Evolutionary conservation across 2,888 invertebrate species (phyloP).

Genomic region (Unio delphinus): DNA sequence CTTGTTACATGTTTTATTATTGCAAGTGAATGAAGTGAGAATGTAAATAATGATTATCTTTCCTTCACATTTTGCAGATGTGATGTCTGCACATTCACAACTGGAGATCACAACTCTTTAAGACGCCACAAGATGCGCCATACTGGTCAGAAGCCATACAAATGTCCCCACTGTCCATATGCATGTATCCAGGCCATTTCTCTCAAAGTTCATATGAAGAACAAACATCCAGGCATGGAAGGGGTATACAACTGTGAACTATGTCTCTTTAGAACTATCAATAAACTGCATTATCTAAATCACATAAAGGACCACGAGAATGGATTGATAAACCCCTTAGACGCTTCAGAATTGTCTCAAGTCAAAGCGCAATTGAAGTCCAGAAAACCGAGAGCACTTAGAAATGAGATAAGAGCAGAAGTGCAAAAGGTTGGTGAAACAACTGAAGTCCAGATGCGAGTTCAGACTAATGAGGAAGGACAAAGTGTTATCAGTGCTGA

Average conservation of each 20-base stretch:
- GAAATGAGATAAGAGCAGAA: slow-evolving; percentile 10
- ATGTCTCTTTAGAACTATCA: slow-evolving; percentile 75
- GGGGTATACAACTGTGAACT: slow-evolving; percentile 55
- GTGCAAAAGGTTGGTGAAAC: slow-evolving; percentile 7
- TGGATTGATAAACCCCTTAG: slow-evolving; percentile 61
- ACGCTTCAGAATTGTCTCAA: too few relatives aligned
- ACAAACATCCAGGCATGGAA: slow-evolving; percentile 80
- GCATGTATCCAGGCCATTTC: slow-evolving; percentile 83
- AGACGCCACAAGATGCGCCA: slow-evolving; percentile 85
- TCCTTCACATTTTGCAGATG: slow-evolving; percentile 74
- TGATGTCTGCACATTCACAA: slow-evolving; percentile 80
- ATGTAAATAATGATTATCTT: too few relatives aligned
- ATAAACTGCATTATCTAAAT: slow-evolving; percentile 77
- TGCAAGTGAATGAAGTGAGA: too few relatives aligned
- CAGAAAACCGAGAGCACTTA: too few relatives aligned
- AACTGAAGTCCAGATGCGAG: slow-evolving; percentile 30
- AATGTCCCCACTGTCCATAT: slow-evolving; percentile 85
- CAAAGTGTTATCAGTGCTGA: slow-evolving; percentile 56
- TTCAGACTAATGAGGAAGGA: slow-evolving; percentile 50
- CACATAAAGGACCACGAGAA: slow-evolving; percentile 76
- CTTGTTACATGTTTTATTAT: too few relatives aligned
- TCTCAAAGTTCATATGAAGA: slow-evolving; percentile 84
- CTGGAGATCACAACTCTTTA: slow-evolving; percentile 86
- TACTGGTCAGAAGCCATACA: slow-evolving; percentile 82
- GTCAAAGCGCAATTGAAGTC: too few relatives aligned